Percentiles rank a stretch among this genome's conserved stretches.
Evolutionary conservation across 2,888 invertebrate species (phyloP).

Genomic region (Trichopoda pennipes): DNA sequence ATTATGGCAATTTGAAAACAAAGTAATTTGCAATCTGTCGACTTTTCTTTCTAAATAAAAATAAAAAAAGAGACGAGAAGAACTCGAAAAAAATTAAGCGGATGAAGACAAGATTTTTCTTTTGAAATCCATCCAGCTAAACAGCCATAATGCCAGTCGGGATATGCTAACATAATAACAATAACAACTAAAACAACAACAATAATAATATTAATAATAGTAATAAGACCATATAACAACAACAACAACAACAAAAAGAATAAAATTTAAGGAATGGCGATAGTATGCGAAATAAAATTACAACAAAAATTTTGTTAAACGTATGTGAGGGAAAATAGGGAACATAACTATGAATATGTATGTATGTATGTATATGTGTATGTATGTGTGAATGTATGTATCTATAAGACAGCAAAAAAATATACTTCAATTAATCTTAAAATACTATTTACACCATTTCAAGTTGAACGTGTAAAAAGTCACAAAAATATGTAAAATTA

Average conservation of each 20-base stretch:
- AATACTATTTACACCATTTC: slow-evolving; percentile 26
- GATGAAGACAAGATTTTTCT: slow-evolving; percentile 56
- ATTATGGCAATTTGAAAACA: slow-evolving; percentile 69
- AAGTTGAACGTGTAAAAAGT: not conserved
- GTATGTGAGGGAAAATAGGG: slow-evolving; percentile 39
- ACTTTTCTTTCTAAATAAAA: slow-evolving; percentile 54
- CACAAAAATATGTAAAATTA: too few relatives aligned
- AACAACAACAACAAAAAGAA: slow-evolving; percentile 31
- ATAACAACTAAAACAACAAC: slow-evolving; percentile 16
- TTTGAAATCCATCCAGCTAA: slow-evolving; percentile 56
- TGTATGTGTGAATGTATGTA: not conserved
- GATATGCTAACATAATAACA: slow-evolving; percentile 42
- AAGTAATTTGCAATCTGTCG: slow-evolving; percentile 72
- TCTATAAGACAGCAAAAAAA: slow-evolving; percentile 14
- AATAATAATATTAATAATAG: slow-evolving; percentile 40
- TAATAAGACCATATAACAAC: not conserved
- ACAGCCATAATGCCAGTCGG: slow-evolving; percentile 48
- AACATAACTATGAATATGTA: slow-evolving; percentile 2
- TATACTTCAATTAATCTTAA: not conserved
- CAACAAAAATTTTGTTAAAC: slow-evolving; percentile 39
- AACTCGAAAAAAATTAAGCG: slow-evolving; percentile 64
- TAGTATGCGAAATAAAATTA: slow-evolving; percentile 22
- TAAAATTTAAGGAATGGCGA: slow-evolving; percentile 34
- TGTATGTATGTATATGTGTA: not conserved
- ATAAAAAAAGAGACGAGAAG: too few relatives aligned